Percentiles rank a stretch among this genome's conserved stretches.
These are phyloP conservation scores for Erithacus rubecula DNA, from an alignment of 2,797 vertebrate genomes.

Conservation along the genomic window DNA sequence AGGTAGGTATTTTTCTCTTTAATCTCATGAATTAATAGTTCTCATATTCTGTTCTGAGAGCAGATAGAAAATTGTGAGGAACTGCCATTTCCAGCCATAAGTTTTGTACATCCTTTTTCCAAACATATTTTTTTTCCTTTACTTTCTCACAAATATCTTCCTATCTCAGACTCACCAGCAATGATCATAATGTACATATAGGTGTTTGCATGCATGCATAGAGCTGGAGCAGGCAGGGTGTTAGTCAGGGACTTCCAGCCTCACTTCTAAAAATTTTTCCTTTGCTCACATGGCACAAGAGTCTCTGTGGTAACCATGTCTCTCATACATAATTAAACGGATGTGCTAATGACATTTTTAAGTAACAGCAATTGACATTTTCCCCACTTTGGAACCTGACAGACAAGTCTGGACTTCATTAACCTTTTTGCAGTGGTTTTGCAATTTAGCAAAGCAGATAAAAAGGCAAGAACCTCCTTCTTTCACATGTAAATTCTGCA, in stretches of 20 bases:
- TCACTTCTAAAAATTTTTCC: neutral
- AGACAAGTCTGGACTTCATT: conserved; percentile 52
- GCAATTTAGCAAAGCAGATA: conserved; percentile 13
- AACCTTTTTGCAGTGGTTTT: conserved; percentile 41
- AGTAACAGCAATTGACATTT: conserved; percentile 60
- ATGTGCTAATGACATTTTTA: conserved; percentile 50
- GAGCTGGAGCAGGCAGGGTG: rapidly evolving
- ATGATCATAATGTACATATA: too few species aligned
- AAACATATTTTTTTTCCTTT: neutral
- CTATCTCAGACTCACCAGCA: neutral
- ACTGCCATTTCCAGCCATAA: neutral
- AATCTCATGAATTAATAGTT: neutral
- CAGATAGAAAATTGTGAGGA: neutral
- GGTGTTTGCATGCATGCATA: rapidly evolving
- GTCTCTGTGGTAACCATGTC: neutral
- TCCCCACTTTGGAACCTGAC: conserved; percentile 25
- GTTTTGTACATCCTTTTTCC: neutral
- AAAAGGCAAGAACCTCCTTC: neutral
- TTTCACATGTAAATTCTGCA: neutral
- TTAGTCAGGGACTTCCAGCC: neutral
- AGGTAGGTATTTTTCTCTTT: neutral
- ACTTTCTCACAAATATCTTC: neutral
- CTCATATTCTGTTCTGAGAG: neutral
- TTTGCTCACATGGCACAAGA: neutral
- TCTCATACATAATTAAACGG: conserved; percentile 45